Evolutionary conservation across 2,113 vertebrate genomes (phyloP), one percentile per base, ranked within the genome.

Genomic region (Xiphophorus maculatus): DNA sequence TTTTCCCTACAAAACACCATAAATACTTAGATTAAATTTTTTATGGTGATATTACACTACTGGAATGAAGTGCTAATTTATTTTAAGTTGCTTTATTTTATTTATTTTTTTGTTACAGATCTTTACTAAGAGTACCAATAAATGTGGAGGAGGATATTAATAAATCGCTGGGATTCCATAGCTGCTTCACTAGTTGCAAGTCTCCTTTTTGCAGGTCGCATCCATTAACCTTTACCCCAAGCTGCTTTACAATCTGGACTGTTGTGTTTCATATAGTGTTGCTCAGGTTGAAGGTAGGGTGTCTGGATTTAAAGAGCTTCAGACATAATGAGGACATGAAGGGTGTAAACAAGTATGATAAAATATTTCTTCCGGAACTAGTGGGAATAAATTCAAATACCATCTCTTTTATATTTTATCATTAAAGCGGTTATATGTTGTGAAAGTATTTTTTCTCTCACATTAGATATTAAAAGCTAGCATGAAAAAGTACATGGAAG

Each of bases 231-330:
- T 93, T 90, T 91, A 88, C 91, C 90, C 74, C 93, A 90, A 82
- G 91, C 93, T 92, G 93, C 71, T 88, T 78, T 87, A 79, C 93
- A 94, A 94, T 94, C 94, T 94, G 94, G 90, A 92, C 76, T 32
- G 66, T 78, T 77, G 80, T 79, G 85, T 80, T 91, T 69, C 79
- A 82, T 79, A 81, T 77, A 27, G 42, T 74, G 83, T 61, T 79
- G 83, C 84, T 81, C 70, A 82, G 69, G 82, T 73, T 81, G 69
- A 73, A 29, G 71, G 68, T 73, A 67, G 87, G 76, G 78, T 73
- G 76, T 86, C 75, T 82, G 80, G 67, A 69, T 81, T 35, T 78
- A 83, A 84, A 87, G 60, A 71, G 76, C 66, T 71, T 1, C 48
- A 80, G 48, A 75, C 84, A 80, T 75, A 84, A 83, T 78, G 77